These are phyloP conservation scores for Petromus typicus DNA, from an alignment of 2,113 vertebrate species.

Conservation along the genomic window DNA sequence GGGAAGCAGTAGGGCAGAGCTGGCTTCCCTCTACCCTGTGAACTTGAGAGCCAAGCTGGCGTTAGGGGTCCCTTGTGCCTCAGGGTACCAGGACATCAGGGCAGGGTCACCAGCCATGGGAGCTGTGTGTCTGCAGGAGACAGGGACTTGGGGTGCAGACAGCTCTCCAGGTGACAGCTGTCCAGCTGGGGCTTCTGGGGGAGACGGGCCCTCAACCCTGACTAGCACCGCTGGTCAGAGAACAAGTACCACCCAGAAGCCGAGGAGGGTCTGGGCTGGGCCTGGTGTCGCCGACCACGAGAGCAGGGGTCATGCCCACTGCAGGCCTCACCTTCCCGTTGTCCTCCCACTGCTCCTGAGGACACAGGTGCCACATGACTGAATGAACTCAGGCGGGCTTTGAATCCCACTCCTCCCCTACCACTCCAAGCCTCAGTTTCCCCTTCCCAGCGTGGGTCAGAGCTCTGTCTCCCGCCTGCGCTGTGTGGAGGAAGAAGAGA, in stretches of 20 bases:
- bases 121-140: neutral
- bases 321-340: rapidly evolving
- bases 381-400: neutral
- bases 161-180: neutral
- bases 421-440: neutral
- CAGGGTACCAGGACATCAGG: neutral
- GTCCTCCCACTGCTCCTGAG: rapidly evolving
- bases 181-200: neutral
- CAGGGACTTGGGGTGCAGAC: too few relatives aligned
- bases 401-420: rapidly evolving
- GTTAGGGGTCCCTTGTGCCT: neutral
- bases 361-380: neutral
- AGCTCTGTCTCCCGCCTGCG: rapidly evolving
- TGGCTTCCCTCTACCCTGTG: neutral
- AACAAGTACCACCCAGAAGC: neutral
- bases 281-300: rapidly evolving
- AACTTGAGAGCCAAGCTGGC: neutral
- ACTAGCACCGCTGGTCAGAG: neutral
- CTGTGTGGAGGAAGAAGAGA: rapidly evolving
- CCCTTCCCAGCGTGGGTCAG: neutral
- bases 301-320: neutral
- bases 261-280: neutral
- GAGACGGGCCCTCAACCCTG: neutral
- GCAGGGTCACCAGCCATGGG: neutral
- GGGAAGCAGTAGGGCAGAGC: neutral